Conservation (phyloP, 2,797 vertebrate genomes). For the Melanotaenia trifasciata region DNA sequence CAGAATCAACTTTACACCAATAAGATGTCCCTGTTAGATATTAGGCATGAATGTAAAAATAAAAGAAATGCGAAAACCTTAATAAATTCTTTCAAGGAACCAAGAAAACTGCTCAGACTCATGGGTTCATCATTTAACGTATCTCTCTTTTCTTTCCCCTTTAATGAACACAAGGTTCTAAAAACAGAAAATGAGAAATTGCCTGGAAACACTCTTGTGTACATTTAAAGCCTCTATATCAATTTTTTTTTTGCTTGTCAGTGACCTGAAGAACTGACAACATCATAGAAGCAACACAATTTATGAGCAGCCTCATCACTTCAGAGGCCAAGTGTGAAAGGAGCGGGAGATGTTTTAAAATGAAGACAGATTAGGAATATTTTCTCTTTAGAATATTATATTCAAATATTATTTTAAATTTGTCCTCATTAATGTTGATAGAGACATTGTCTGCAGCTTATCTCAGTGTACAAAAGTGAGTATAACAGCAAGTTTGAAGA, state of each 20-base stretch:
- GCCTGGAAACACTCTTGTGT: too few species aligned
- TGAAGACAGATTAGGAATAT: constrained; percentile 6
- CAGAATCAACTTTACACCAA: too few species aligned
- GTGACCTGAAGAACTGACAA: constrained; percentile 60
- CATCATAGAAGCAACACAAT: constrained; percentile 59
- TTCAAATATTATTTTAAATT: not conserved
- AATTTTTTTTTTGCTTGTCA: constrained; percentile 61
- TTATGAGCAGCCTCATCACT: constrained; percentile 21
- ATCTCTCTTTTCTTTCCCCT: too few species aligned
- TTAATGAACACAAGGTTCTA: too few species aligned
- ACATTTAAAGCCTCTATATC: constrained; percentile 50
- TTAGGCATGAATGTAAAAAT: too few species aligned
- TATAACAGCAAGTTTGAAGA: constrained; percentile 28
- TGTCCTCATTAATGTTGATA: too few species aligned
- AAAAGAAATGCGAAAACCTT: too few species aligned
- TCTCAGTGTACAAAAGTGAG: constrained; percentile 14
- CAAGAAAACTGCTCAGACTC: too few species aligned
- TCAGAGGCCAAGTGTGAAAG: not conserved
- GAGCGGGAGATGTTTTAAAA: constrained; percentile 5
- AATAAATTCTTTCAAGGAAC: too few species aligned
- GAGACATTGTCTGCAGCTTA: too few species aligned
- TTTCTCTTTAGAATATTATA: not conserved
- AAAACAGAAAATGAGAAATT: constrained; percentile 44
- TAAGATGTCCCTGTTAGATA: too few species aligned
- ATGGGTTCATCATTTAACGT: too few species aligned